Evolutionary conservation across 2,113 vertebrate genomes (phyloP).

Genomic region (Mustela nigripes): DNA sequence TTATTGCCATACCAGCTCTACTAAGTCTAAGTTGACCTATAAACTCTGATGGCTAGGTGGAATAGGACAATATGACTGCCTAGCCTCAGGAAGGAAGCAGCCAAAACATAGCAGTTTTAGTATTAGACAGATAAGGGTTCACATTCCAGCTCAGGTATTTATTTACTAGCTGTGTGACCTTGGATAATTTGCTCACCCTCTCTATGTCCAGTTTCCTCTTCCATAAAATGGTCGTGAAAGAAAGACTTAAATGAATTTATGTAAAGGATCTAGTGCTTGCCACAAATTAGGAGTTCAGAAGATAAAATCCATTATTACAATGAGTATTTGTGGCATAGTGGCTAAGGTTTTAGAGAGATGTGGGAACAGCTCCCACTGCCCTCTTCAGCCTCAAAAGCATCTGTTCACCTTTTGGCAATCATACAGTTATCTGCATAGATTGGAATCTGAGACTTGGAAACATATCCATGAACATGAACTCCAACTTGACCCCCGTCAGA

Average conservation of each 20-base stretch:
- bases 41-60: not conserved
- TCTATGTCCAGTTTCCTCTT: not conserved
- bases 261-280: not conserved
- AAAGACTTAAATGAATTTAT: constrained; percentile 8
- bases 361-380: not conserved
- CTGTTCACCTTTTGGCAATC: not conserved
- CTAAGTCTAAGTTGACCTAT: not conserved
- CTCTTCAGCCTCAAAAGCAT: not conserved
- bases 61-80: not conserved
- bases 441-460: not conserved
- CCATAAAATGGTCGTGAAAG: not conserved
- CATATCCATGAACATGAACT: not conserved
- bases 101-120: not conserved
- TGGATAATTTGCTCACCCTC: not conserved
- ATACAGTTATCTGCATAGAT: not conserved
- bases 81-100: not conserved
- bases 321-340: not conserved
- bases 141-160: not conserved
- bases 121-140: constrained; percentile 5
- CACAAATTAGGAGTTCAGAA: constrained; percentile 3
- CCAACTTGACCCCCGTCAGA: not conserved
- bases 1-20: not conserved
- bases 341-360: not conserved
- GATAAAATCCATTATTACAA: not conserved
- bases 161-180: not conserved